Conservation (phyloP, 2,888 invertebrate genomes). For the Eilema depressum region DNA sequence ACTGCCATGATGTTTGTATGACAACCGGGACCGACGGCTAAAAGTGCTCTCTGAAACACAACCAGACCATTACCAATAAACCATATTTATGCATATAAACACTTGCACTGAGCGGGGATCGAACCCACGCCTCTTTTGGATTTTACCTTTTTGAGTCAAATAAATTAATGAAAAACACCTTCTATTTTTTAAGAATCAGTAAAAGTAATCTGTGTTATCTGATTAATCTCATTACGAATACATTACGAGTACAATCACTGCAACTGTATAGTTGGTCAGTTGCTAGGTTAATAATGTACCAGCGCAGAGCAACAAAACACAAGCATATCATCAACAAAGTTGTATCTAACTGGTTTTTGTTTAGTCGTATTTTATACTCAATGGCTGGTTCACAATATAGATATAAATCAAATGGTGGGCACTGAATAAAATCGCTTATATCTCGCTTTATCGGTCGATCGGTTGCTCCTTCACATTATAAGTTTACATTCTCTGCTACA, state of each 20-base stretch:
- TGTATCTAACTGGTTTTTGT: slow-evolving; percentile 42
- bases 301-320: slow-evolving; percentile 8
- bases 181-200: no score
- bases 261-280: not conserved
- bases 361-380: slow-evolving; percentile 48
- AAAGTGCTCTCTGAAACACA: no score
- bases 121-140: no score
- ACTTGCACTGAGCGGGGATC: no score
- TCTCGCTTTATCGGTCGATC: slow-evolving; percentile 73
- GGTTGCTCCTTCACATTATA: slow-evolving; percentile 72
- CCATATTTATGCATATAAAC: no score
- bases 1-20: no score
- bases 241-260: not conserved
- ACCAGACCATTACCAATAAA: no score
- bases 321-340: slow-evolving; percentile 27
- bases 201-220: not conserved
- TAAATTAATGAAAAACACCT: no score
- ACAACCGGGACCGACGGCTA: no score
- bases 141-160: no score
- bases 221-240: not conserved
- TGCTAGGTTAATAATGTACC: slow-evolving; percentile 2
- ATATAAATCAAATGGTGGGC: slow-evolving; percentile 78
- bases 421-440: slow-evolving; percentile 81
- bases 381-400: slow-evolving; percentile 75
- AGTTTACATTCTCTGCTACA: slow-evolving; percentile 51